Evolutionary conservation across 2,797 vertebrate genomes (phyloP), one percentile per base, ranked within the genome.

Genomic region (Ataeniobius toweri): DNA sequence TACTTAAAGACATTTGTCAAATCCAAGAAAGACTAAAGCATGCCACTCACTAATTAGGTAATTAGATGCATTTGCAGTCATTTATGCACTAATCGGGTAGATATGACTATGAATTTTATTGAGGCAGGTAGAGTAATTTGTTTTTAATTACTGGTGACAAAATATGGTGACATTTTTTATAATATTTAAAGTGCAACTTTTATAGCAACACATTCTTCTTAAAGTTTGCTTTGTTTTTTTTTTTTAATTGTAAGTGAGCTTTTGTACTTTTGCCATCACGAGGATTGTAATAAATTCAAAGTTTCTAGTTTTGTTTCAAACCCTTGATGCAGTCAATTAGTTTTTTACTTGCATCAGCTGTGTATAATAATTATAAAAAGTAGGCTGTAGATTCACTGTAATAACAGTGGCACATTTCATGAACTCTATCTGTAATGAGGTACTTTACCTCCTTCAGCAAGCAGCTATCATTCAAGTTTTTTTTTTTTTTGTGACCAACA

Each of bases 61-160:
- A 78, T 74, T 70, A 6, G 24, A 73, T 73, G 12, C 48, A 72
- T 79, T 67, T 76, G 55, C 7, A 26, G 50, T 77, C 58, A 65
- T 26, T 46, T 69, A 50, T 67, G 36, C 8, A 20, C 44, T 26
- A 31, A 71, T 31, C 36, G 28, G 26, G 18, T 22, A 51, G 24
- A 83, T 68, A 65, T 72, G 22, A 75, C 41, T 48, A 36, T 50
- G 36, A 58, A n/a, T 75, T n/a, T 53, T 44, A 69, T 13, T 41
- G 39, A 69, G 18, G 53, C 14, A n/a, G 18, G 3, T 44, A 13
- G 14, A 44, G 7, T 18, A 59, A 28, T 48, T 6, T 74, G 28
- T 69, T 44, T 44, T 20, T 36, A 70, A 31, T 31, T 20, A n/a
- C n/a, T 56, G 22, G 24, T 5, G 18, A 28, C 20, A 26, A 13